Evolutionary conservation across 1,140 invertebrate species (phyloP).

Genomic region (Drosophila orosa): DNA sequence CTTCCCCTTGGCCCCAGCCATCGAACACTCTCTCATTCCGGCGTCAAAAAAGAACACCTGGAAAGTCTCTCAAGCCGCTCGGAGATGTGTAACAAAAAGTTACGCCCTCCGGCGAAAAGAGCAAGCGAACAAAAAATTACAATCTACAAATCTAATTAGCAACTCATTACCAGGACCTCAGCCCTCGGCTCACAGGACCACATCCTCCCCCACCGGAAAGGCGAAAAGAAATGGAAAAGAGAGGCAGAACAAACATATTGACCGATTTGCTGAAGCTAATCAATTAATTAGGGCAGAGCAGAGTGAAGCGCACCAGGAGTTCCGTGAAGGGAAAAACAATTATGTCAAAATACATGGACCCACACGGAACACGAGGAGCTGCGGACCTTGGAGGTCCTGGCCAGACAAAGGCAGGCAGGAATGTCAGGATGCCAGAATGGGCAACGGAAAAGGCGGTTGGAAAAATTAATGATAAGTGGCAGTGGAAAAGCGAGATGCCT

Average conservation of each 20-base stretch:
- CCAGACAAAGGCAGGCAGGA: slow-evolving; percentile 49
- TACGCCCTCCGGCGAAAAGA: slow-evolving; percentile 32
- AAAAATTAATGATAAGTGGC: slow-evolving; percentile 83
- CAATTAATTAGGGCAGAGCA: slow-evolving; percentile 73
- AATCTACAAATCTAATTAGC: slow-evolving; percentile 80
- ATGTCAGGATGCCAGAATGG: slow-evolving; percentile 77
- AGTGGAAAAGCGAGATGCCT: slow-evolving; percentile 31
- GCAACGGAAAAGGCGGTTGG: slow-evolving; percentile 65
- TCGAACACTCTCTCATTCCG: neutral
- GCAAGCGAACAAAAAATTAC: slow-evolving; percentile 44
- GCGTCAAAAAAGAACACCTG: slow-evolving; percentile 15
- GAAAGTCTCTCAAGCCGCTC: slow-evolving; percentile 22
- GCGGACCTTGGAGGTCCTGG: neutral
- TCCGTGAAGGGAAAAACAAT: slow-evolving; percentile 68
- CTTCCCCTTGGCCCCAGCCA: neutral
- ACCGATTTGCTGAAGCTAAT: slow-evolving; percentile 82
- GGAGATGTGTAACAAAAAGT: slow-evolving; percentile 53
- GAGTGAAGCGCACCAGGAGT: slow-evolving; percentile 13
- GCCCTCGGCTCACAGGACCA: slow-evolving; percentile 11
- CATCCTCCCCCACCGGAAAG: slow-evolving; percentile 12
- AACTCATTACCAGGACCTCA: slow-evolving; percentile 72
- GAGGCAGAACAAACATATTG: slow-evolving; percentile 69
- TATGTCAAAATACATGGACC: slow-evolving; percentile 71
- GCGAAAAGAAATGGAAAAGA: slow-evolving; percentile 50
- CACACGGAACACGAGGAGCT: slow-evolving; percentile 9